Evolutionary conservation across 2,797 vertebrate genomes (phyloP).

Genomic region (Carapus acus): DNA sequence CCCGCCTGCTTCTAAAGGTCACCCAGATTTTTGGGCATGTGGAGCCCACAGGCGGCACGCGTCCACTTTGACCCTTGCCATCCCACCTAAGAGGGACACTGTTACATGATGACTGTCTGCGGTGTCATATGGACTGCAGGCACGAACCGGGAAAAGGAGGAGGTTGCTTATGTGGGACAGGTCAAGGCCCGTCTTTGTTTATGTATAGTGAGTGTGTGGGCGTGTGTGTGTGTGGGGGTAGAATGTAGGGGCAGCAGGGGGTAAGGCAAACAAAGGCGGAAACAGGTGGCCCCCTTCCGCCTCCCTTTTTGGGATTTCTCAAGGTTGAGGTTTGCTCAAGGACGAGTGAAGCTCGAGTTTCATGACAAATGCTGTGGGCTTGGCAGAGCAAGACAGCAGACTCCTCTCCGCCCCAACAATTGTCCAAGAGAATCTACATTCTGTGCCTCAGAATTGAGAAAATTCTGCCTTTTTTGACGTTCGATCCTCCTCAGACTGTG

Average conservation of each 20-base stretch:
- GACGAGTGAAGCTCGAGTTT: constrained; percentile 14
- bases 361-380: too few species aligned
- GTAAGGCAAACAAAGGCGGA: constrained; percentile 40
- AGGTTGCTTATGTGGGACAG: constrained; percentile 16
- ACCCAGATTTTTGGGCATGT: not conserved
- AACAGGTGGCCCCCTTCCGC: constrained; percentile 66
- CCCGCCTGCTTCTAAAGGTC: constrained; percentile 25
- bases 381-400: too few species aligned
- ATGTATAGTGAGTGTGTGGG: constrained; percentile 26
- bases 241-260: constrained; percentile 21
- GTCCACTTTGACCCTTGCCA: constrained; percentile 38
- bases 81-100: constrained; percentile 15
- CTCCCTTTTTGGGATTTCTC: constrained; percentile 43
- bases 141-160: constrained; percentile 4
- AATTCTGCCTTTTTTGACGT: too few species aligned
- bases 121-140: constrained; percentile 14
- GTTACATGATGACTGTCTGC: not conserved
- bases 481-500: too few species aligned
- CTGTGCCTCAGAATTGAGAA: too few species aligned
- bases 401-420: too few species aligned
- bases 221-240: too few species aligned
- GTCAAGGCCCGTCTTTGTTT: constrained; percentile 60
- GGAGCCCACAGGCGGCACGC: constrained; percentile 2
- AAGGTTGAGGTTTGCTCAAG: constrained; percentile 31
- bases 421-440: too few species aligned